Conservation (phyloP, 2,888 invertebrate species). For the Lithosia quadra region DNA sequence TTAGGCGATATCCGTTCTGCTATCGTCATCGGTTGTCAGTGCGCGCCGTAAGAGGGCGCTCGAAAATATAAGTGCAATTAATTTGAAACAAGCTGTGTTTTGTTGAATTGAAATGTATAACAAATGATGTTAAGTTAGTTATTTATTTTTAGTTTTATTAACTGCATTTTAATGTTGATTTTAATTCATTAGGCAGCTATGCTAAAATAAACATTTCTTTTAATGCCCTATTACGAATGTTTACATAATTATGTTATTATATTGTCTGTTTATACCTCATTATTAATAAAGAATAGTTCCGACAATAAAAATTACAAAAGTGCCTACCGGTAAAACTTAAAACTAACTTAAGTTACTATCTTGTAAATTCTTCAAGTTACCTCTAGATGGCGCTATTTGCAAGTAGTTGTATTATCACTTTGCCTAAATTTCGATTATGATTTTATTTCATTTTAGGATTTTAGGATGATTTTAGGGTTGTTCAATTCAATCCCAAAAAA, state of each 20-base stretch:
- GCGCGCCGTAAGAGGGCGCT: constrained; percentile 61
- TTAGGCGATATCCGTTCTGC: constrained; percentile 65
- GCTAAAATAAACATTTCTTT: not conserved
- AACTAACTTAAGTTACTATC: not conserved
- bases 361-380: constrained; percentile 24
- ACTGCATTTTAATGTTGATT: not conserved
- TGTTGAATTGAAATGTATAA: not conserved
- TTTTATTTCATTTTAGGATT: too few relatives aligned
- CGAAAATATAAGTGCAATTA: not conserved
- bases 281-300: not conserved
- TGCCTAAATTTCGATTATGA: too few relatives aligned
- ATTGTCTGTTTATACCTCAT: not conserved
- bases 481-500: too few relatives aligned
- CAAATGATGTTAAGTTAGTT: not conserved
- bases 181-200: not conserved
- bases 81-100: not conserved
- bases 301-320: not conserved
- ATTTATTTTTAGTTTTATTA: not conserved
- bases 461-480: too few relatives aligned
- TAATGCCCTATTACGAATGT: too few relatives aligned
- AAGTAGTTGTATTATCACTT: not conserved
- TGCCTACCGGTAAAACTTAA: not conserved
- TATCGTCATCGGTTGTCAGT: constrained; percentile 54
- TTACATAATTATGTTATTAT: too few relatives aligned
- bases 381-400: constrained; percentile 15